These are phyloP conservation scores for Rousettus leschenaultii DNA, from an alignment of 2,113 vertebrate genomes.

Conservation along the genomic window DNA sequence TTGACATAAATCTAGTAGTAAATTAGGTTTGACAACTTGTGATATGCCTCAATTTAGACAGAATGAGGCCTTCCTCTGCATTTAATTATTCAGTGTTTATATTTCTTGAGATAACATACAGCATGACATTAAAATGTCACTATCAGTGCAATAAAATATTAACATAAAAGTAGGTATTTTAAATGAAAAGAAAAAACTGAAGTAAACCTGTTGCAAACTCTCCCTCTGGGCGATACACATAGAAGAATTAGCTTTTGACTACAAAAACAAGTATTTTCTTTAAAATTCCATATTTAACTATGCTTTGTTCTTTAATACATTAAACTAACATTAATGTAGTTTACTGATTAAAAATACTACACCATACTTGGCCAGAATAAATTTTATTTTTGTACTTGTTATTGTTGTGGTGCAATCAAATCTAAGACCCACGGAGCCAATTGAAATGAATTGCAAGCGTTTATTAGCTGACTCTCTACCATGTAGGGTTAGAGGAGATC, in stretches of 20 bases:
- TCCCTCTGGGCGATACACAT: background rate
- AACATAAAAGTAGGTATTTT: slow-evolving; percentile 30
- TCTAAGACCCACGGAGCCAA: no score
- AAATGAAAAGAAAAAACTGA: slow-evolving; percentile 44
- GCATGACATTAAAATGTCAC: slow-evolving; percentile 48
- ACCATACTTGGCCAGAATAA: background rate
- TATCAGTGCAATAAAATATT: slow-evolving; percentile 71
- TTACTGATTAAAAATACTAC: background rate
- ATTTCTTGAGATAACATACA: slow-evolving; percentile 60
- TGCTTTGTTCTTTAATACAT: background rate
- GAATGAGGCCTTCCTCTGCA: slow-evolving; percentile 70
- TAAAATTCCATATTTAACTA: background rate
- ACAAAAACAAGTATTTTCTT: background rate
- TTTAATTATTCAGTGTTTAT: slow-evolving; percentile 32
- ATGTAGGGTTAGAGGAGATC: no score
- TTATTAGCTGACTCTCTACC: no score
- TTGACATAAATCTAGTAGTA: slow-evolving; percentile 71
- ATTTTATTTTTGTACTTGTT: background rate
- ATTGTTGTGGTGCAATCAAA: no score
- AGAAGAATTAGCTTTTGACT: background rate
- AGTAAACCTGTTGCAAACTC: background rate
- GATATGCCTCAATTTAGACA: slow-evolving; percentile 62
- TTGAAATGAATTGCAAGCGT: no score
- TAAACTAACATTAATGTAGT: background rate
- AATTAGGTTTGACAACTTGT: slow-evolving; percentile 68